phyloP scores from a whole-genome alignment of 2,888 invertebrate genomes.

The Drosophila rellima region DNA sequence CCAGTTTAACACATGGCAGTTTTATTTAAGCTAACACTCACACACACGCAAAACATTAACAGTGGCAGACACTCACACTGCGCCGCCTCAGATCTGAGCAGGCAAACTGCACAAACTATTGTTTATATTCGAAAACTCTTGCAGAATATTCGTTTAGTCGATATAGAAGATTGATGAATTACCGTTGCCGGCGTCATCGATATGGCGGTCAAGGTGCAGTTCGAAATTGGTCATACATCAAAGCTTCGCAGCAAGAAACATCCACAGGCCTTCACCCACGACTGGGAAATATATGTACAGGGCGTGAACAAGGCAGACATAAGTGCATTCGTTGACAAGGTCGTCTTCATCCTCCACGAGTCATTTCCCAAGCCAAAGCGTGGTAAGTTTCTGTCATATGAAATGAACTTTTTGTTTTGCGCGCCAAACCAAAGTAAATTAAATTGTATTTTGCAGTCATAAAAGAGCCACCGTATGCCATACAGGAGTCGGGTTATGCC shows the following conservation, averaged over 20 bases:
- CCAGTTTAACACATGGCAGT: slow-evolving; percentile 20
- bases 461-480: slow-evolving; percentile 95
- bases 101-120: slow-evolving; percentile 22
- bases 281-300: slow-evolving; percentile 98
- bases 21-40: slow-evolving; percentile 20
- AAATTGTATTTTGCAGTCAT: slow-evolving; percentile 88
- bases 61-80: slow-evolving; percentile 41
- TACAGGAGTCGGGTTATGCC: slow-evolving; percentile 98
- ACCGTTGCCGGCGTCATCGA: slow-evolving; percentile 45
- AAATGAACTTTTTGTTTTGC: slow-evolving; percentile 16
- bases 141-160: slow-evolving; percentile 25
- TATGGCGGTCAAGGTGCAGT: slow-evolving; percentile 91
- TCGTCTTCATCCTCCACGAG: slow-evolving; percentile 95
- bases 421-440: slow-evolving; percentile 39
- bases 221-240: slow-evolving; percentile 97
- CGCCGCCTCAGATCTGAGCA: slow-evolving; percentile 43
- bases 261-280: slow-evolving; percentile 97
- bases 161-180: slow-evolving; percentile 39
- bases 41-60: slow-evolving; percentile 28
- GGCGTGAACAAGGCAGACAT: slow-evolving; percentile 95
- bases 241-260: slow-evolving; percentile 92
- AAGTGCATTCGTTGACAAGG: slow-evolving; percentile 96
- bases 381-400: slow-evolving; percentile 87
- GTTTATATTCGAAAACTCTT: slow-evolving; percentile 47
- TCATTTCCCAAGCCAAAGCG: slow-evolving; percentile 96